Conservation (phyloP, 2,888 invertebrate genomes). For the Pyralis farinalis region DNA sequence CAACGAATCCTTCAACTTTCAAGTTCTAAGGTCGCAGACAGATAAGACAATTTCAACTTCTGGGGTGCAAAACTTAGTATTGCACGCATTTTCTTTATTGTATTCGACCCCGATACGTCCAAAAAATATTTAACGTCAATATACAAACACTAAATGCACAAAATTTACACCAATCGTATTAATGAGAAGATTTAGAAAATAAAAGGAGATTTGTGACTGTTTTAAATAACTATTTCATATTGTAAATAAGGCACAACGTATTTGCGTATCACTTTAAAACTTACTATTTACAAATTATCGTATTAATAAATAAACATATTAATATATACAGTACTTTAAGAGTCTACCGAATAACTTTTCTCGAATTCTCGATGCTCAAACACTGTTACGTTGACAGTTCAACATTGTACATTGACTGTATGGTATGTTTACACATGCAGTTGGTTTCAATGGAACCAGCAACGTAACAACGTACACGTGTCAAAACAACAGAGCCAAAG, state of each 20-base stretch:
- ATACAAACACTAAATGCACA: slow-evolving; percentile 14
- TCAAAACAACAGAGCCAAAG: too few species aligned
- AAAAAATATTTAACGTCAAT: slow-evolving; percentile 11
- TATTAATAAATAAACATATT: slow-evolving; percentile 39
- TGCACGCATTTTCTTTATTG: too few species aligned
- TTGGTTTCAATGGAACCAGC: too few species aligned
- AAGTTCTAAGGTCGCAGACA: too few species aligned
- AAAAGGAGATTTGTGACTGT: slow-evolving; percentile 1
- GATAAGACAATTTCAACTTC: too few species aligned
- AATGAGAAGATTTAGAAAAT: slow-evolving; percentile 4
- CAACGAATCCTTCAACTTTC: too few species aligned
- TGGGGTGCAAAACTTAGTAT: too few species aligned
- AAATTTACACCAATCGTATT: slow-evolving; percentile 17
- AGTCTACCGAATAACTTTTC: slow-evolving; percentile 6
- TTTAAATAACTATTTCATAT: slow-evolving; percentile 3
- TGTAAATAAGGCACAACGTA: slow-evolving; percentile 55
- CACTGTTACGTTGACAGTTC: too few species aligned
- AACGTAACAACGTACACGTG: too few species aligned
- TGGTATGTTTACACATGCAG: too few species aligned
- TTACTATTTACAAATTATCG: slow-evolving; percentile 52
- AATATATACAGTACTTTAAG: slow-evolving; percentile 8
- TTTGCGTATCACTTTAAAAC: slow-evolving; percentile 51
- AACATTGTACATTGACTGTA: too few species aligned
- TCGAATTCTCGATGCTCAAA: too few species aligned
- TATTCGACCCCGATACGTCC: slow-evolving; percentile 18